Evolutionary conservation across 2,888 invertebrate species (phyloP).

Genomic region (Epinotia ramella): DNA sequence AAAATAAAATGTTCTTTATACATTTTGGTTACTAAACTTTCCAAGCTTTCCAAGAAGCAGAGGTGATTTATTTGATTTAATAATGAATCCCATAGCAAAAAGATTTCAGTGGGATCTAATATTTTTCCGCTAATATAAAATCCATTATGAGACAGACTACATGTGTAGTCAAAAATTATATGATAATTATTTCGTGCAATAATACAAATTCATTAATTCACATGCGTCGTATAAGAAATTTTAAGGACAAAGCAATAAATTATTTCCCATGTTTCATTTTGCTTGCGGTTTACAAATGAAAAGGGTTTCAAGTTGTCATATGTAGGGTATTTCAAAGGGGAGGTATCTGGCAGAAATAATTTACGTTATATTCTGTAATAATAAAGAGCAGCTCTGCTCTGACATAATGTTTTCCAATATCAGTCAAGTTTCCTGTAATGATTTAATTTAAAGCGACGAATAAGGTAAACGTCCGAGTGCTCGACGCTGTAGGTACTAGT

Average conservation of each 20-base stretch:
- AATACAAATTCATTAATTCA: neutral
- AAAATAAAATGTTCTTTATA: no score
- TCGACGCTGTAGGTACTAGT: no score
- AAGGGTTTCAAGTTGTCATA: slow-evolving; percentile 38
- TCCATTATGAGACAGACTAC: no score
- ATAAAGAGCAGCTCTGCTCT: neutral
- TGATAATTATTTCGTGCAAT: neutral
- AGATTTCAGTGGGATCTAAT: no score
- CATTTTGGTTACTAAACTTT: no score
- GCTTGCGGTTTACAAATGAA: slow-evolving; percentile 36
- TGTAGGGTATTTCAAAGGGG: slow-evolving; percentile 25
- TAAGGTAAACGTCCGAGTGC: no score
- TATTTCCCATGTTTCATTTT: slow-evolving; percentile 24
- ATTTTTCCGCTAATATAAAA: no score
- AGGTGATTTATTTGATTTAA: no score
- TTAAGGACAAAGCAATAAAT: slow-evolving; percentile 23
- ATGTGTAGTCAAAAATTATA: neutral
- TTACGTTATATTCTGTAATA: slow-evolving; percentile 8
- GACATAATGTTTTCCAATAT: neutral
- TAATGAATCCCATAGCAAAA: no score
- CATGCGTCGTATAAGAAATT: neutral
- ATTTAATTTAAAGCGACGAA: neutral
- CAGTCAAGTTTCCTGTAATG: neutral
- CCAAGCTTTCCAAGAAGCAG: no score
- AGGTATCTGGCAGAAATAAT: slow-evolving; percentile 15